Percentiles rank a stretch among this genome's conserved stretches.
These are phyloP conservation scores for Nasonia giraulti DNA, from an alignment of 1,140 invertebrate species.

Conservation along the genomic window DNA sequence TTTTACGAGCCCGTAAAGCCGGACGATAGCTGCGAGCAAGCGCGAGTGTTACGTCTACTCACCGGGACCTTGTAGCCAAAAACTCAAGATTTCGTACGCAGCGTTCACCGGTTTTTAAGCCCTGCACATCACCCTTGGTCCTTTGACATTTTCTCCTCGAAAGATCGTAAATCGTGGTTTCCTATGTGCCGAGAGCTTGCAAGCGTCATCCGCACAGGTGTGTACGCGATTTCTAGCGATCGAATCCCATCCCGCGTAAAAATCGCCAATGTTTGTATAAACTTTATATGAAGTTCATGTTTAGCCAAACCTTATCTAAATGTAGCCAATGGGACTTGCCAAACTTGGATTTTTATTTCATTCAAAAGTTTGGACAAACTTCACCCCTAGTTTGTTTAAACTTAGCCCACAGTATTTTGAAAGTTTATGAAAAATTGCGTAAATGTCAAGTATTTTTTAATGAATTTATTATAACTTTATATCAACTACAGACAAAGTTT, in stretches of 20 bases:
- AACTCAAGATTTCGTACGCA: background rate
- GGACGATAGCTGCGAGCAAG: conserved; percentile 6
- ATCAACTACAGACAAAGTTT: too few relatives aligned
- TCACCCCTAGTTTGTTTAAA: too few relatives aligned
- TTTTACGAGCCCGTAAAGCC: conserved; percentile 45
- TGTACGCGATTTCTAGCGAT: background rate
- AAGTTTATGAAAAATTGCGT: too few relatives aligned
- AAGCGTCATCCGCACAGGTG: background rate
- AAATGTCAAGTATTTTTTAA: too few relatives aligned
- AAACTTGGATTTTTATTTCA: too few relatives aligned
- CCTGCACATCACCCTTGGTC: background rate
- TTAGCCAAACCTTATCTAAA: too few relatives aligned
- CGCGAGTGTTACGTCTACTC: conserved; percentile 1
- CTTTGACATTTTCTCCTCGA: background rate
- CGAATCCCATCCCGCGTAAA: background rate
- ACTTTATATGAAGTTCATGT: too few relatives aligned
- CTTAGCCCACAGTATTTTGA: too few relatives aligned
- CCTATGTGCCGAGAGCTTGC: background rate
- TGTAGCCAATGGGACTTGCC: too few relatives aligned
- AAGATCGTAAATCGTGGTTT: background rate
- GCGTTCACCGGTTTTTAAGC: background rate
- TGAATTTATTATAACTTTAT: too few relatives aligned
- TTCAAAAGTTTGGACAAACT: too few relatives aligned
- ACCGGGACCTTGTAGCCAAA: background rate
- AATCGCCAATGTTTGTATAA: too few relatives aligned